Base-by-base conservation (phyloP, 64 coral and sea anemone genomes). In the Astreopora myriophthalma region DNA sequence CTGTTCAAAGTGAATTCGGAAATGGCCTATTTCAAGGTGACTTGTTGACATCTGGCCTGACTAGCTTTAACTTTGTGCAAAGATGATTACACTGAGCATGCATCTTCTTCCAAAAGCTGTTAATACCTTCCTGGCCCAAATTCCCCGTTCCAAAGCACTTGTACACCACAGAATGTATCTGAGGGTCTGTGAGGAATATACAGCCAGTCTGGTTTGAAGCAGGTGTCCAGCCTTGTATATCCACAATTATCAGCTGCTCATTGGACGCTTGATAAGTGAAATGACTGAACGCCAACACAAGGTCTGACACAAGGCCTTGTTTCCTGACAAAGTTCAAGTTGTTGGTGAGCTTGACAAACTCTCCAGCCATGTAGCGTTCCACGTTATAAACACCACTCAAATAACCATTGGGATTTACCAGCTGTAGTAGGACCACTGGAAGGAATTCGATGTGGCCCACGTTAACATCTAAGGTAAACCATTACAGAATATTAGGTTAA, bases 111-210 rank as follows among this genome's bases (percentile, higher is more conserved):
- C 96, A 98, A 88, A 98, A 98, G 28, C 60, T 91, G 19, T 98
- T 86, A 63, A 95, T 89, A 11, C 96, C 96, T 28, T 57, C 24
- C 29, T 52, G 44, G 3, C 91, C 66, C 26, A 93, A 76, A 83
- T 98, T 98, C 12, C 96, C 96, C 25, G 93, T 98, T 33, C 96
- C 96, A 93, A 93, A 98, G 38, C 90, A 93, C 36, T 91, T 82
- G 60, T 98, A 93, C 26, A 87, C 87, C 29, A 70, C 68, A 26
- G 89, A 95, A 71, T 98, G 96, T 39, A 98, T 98, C 81, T 98
- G 96, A 48, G 96, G 96, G 75, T 98, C 96, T 26, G 96, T 98
- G 6, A 98, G 93, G 39, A 95, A 98, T n/a, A 85, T 95, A 61
- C 93, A 95, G 13, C 90, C 84, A 29, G 33, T 73, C 55, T 95